Evolutionary conservation across 2,113 vertebrate genomes (phyloP), one percentile per base, ranked within the genome.

Genomic region (Turdus rufiventris): DNA sequence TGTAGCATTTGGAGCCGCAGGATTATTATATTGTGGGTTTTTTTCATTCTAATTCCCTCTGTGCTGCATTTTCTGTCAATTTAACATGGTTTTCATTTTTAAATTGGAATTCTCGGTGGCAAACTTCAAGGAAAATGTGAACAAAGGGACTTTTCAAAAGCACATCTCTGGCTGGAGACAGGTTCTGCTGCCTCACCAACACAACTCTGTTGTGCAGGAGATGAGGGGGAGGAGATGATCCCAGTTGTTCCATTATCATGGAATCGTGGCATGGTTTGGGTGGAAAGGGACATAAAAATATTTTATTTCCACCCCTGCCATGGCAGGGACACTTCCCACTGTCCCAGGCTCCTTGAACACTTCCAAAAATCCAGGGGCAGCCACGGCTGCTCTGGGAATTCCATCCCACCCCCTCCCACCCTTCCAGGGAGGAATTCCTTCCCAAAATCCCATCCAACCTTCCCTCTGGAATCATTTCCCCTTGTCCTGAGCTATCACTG

Each of bases 41-140:
- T 21, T 65, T 80, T 23, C 9, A 43, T 57, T 72, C 67, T 19
- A 19, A 21, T 71, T 85, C 65, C 78, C 70, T 73, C 56, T 60
- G 19, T 56, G 20, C 42, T 25, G 13, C 13, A 25, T 60, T 89
- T 91, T 66, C 57, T 47, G 11, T 58, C 31, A 10, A 16, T 88
- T 88, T 66, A 45, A 15, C 9, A 12, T 0, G 6, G 8, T 51
- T 76, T 56, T 56, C 33, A 4, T 62, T 42, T 60, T 50, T 25
- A 73, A 77, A 83, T 75, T 34, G 9, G 48, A 92, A 71, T 48
- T 61, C 62, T 71, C 61, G 8, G 29, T 17, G 42, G 71, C 33
- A 33, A 78, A 82, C 53, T 67, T 48, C 47, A 43, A 75, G 80
- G 15, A 88, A 93, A 84, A 89, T 24, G 18, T 15, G 34, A 91